These are phyloP conservation scores for Todus mexicanus DNA, from an alignment of 2,797 vertebrate species.

Conservation along the genomic window DNA sequence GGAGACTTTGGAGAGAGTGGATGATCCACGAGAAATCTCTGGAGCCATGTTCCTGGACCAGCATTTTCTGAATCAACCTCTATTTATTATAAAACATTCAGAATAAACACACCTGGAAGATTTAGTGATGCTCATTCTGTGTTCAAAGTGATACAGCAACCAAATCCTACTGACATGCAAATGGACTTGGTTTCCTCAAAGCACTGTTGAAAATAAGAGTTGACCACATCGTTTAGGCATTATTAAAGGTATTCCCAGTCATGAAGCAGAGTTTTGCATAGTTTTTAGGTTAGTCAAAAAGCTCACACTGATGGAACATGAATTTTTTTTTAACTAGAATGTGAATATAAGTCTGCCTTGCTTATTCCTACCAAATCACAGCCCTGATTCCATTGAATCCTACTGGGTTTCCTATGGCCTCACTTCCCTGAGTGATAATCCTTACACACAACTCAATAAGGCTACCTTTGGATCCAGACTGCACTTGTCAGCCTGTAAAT, in stretches of 20 bases:
- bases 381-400: neutral
- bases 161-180: neutral
- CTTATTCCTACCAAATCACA: neutral
- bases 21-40: neutral
- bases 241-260: neutral
- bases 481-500: neutral
- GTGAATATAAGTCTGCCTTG: neutral
- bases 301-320: neutral
- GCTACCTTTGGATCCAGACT: neutral
- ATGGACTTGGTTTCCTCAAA: neutral
- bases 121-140: neutral
- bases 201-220: neutral
- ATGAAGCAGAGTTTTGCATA: neutral
- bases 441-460: neutral
- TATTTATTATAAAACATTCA: neutral
- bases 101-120: neutral
- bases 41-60: neutral
- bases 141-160: neutral
- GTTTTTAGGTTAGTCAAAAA: neutral
- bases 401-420: neutral
- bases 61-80: neutral
- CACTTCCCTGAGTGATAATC: neutral
- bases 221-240: neutral
- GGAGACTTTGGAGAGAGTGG: neutral
- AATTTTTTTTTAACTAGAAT: neutral